These are phyloP conservation scores for Vandiemenella viatica DNA, from an alignment of 2,888 invertebrate species.

Conservation along the genomic window DNA sequence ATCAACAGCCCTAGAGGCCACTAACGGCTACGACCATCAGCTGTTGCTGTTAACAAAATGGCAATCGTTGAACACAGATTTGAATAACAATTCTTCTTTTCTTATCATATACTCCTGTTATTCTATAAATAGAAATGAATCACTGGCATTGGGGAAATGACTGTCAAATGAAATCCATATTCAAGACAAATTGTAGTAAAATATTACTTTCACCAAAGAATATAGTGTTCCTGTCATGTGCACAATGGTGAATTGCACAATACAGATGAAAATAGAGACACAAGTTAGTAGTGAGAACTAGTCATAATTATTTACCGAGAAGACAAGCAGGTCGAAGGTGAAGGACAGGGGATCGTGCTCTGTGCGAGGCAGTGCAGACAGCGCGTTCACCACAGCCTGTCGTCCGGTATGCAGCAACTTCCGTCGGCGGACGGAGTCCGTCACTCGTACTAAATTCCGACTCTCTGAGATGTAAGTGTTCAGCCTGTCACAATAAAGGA, in stretches of 20 bases:
- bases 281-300: no score
- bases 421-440: conserved; percentile 43
- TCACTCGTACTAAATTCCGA: conserved; percentile 47
- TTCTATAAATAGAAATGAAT: no score
- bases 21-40: conserved; percentile 69
- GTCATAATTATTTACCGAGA: conserved; percentile 41
- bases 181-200: no score
- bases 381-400: conserved; percentile 61
- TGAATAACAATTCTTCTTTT: no score
- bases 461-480: conserved; percentile 44
- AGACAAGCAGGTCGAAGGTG: conserved; percentile 70
- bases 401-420: conserved; percentile 59
- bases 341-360: conserved; percentile 78
- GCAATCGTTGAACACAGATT: neutral
- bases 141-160: no score
- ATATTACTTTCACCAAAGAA: no score
- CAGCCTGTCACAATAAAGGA: conserved; percentile 33
- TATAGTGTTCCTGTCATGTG: no score
- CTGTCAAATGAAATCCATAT: no score
- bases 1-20: no score
- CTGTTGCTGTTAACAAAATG: conserved; percentile 39
- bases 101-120: no score
- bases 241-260: no score
- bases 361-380: conserved; percentile 72
- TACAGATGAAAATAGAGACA: no score